These are phyloP conservation scores for Poicephalus gulielmi DNA, from an alignment of 2,113 vertebrate genomes.

Conservation along the genomic window DNA sequence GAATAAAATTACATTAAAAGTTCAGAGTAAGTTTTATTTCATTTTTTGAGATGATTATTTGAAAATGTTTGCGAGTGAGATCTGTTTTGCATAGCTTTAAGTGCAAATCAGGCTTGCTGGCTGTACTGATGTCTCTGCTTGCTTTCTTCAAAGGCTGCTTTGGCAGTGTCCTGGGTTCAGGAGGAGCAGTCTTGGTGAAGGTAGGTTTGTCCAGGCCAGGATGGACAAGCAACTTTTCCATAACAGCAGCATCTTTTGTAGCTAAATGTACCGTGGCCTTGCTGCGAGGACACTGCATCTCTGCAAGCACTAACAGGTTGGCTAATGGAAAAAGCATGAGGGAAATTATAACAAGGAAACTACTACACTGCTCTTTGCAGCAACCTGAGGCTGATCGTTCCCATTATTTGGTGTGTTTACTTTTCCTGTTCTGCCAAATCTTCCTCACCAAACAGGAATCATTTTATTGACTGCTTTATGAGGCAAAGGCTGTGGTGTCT, in stretches of 20 bases:
- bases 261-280: not conserved
- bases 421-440: not conserved
- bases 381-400: rapidly evolving
- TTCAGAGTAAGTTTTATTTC: not conserved
- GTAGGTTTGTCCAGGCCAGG: not conserved
- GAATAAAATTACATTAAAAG: not conserved
- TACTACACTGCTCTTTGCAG: not conserved
- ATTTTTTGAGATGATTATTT: not conserved
- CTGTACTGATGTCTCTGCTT: rapidly evolving
- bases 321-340: not conserved
- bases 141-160: not conserved
- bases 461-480: not conserved
- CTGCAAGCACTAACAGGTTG: rapidly evolving
- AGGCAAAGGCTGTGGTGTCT: not conserved
- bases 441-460: not conserved
- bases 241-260: not conserved
- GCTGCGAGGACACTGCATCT: not conserved
- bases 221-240: not conserved
- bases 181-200: not conserved
- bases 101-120: not conserved
- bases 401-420: not conserved
- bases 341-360: not conserved
- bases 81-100: not conserved
- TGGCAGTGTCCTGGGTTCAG: not conserved
- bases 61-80: not conserved